Evolutionary conservation across 2,797 vertebrate species (phyloP), one percentile per base, ranked within the genome.

Genomic region (Falco berigora): DNA sequence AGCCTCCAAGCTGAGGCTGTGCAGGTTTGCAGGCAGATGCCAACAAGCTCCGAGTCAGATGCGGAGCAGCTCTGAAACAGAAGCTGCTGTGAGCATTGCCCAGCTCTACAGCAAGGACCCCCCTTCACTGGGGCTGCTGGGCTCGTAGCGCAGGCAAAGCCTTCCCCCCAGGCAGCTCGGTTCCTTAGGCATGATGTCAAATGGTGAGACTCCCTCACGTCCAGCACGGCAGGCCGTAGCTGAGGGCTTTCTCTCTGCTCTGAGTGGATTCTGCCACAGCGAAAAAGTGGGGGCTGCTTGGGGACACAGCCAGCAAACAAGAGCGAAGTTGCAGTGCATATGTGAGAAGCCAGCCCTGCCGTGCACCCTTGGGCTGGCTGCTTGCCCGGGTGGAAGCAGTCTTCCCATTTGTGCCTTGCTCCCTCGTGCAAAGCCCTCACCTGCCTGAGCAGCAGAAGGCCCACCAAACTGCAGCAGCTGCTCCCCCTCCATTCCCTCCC

Each of bases 161-260:
- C 22, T 49, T 6, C 47, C 6, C 50, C n/a, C 24, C 38, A 6
- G 23, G 68, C 53, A 32, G 68, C 75, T 30, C 14, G 0, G 4
- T 10, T 15, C 17, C 16, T 24, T 10, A 1, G 0, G 5, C 1
- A 0, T 32, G 4, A 5, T 8, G 13, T 24, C 61, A 21, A 38
- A n/a, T 3, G 10, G 25, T 7, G 12, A 47, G 19, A 18, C 32
- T 24, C 13, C 28, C 24, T 27, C 1, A 13, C 38, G 50, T 15
- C 49, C 27, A 1, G 64, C 27, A 22, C 4, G 3, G 75, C 24
- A 12, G 64, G 53, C 53, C 23, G 52, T 5, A 52, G 27, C 46
- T 5, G n/a, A 28, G 53, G 36, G 14, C 15, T 24, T 46, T 36
- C 15, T 30, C 16, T 25, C 27, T 6, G 62, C 18, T 61, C 40